These are phyloP conservation scores for Catocala nupta DNA, from an alignment of 2,888 invertebrate genomes.

Conservation along the genomic window DNA sequence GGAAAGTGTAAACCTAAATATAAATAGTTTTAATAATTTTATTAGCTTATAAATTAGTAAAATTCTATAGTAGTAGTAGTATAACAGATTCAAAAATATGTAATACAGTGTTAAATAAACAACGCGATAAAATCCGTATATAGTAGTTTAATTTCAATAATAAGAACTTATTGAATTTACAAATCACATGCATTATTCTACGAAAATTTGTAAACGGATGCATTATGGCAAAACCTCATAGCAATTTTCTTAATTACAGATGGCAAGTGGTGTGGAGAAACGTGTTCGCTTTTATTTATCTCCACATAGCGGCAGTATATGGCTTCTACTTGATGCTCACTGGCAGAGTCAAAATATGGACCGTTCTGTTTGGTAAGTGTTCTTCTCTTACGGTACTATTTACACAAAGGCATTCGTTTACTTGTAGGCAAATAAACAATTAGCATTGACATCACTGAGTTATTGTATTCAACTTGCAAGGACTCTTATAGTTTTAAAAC, in stretches of 20 bases:
- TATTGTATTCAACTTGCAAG: too few species aligned
- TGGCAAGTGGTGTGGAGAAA: constrained; percentile 94
- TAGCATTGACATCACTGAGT: too few species aligned
- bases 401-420: background rate
- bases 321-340: constrained; percentile 87
- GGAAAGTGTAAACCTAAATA: too few species aligned
- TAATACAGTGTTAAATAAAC: too few species aligned
- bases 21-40: too few species aligned
- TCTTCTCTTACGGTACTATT: background rate
- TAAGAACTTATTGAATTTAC: constrained; percentile 17
- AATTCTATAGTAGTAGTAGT: too few species aligned
- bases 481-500: too few species aligned
- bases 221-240: constrained; percentile 18
- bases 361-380: constrained; percentile 85
- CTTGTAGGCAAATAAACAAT: too few species aligned
- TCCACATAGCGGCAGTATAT: constrained; percentile 90
- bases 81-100: too few species aligned
- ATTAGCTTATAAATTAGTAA: too few species aligned
- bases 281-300: constrained; percentile 90
- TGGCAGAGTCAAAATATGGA: constrained; percentile 77
- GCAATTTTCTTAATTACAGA: constrained; percentile 66
- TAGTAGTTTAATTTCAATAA: too few species aligned
- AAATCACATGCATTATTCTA: constrained; percentile 24
- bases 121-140: too few species aligned
- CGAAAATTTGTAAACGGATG: constrained; percentile 11